phyloP scores from a whole-genome alignment of 2,113 vertebrate species.

The Onychostoma macrolepis region DNA sequence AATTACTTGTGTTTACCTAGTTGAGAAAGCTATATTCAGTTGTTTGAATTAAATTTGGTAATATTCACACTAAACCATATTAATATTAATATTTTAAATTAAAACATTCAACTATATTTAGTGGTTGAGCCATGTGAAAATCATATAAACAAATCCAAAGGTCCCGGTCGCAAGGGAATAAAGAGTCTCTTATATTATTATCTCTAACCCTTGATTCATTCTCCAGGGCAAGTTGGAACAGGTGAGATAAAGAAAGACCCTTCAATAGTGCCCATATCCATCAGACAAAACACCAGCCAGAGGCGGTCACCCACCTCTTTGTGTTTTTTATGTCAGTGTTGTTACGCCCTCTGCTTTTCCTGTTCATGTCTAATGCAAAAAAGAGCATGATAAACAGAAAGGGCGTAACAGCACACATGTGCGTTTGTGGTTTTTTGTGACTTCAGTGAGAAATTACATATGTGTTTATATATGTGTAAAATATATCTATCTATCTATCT shows the following conservation, averaged over 20 bases:
- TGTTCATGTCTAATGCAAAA: constrained; percentile 4
- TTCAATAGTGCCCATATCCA: constrained; percentile 1
- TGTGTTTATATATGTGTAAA: neutral
- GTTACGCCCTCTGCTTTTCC: constrained; percentile 16
- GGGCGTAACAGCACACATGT: constrained; percentile 5
- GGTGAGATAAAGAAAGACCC: constrained; percentile 4
- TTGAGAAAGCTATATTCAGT: neutral
- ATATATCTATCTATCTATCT: neutral
- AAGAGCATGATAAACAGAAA: constrained; percentile 2
- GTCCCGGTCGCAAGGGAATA: neutral
- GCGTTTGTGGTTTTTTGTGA: constrained; percentile 15
- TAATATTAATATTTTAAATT: neutral
- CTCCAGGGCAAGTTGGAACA: constrained; percentile 16
- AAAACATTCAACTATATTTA: neutral
- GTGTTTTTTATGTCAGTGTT: neutral
- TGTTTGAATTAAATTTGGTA: neutral
- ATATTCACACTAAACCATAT: neutral
- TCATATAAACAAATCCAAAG: neutral
- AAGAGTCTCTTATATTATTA: neutral
- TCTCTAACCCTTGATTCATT: neutral
- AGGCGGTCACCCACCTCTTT: neutral
- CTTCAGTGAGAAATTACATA: neutral
- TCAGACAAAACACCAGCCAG: neutral
- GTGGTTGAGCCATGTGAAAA: neutral
- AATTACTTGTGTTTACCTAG: neutral